Base-by-base conservation (phyloP, 2,888 invertebrate genomes). In the Polymixis lichenea region DNA sequence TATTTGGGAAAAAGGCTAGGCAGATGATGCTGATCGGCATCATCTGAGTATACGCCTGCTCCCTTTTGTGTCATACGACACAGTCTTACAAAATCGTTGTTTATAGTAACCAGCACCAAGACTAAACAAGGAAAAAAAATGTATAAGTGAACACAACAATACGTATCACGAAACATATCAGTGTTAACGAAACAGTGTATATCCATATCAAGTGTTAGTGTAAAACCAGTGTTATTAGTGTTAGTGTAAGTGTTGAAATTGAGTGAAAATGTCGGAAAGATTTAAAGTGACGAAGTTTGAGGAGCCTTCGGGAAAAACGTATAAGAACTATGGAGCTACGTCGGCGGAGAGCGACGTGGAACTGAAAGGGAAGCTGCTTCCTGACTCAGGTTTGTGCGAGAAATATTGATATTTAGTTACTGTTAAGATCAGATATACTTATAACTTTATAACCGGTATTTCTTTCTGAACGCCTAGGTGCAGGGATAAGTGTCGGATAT, bases 221-320 rank as follows among this genome's bases (percentile, higher is more conserved):
- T 74, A 82, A 68, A 46, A 58, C 56, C 15, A 73, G 81, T 83
- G 79, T 67, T 70, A 25, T 67, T 0, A 74, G 77, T 84, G 81
- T 80, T 46, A 82, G 69, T 77, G 80, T 81, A 80, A 87, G 86
- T 87, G 81, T 75, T 56, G 32, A 77, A 75, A 85, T 86, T 88
- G 79, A 76, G 89, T 90, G 89, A 96, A 94, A 89, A 97, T 97
- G 97, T 97, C 97, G 81, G 97, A 97, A 92, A 94, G 97, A 62
- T 97, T 97, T 91, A 97, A 97, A 92, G 97, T 97, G 92, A 97
- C 97, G 79, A 97, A 97, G 90, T 96, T 96, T 55, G 97, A 97
- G 86, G 97, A 97, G 87, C 96, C 96, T 56, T 94, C 96, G 74
- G 95, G 94, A 79, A 96, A 97, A 86, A 94, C 95, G 66, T 97